Evolutionary conservation across 2,888 invertebrate species (phyloP), one percentile per base, ranked within the genome.

Genomic region (Phrixothrix hirtus): DNA sequence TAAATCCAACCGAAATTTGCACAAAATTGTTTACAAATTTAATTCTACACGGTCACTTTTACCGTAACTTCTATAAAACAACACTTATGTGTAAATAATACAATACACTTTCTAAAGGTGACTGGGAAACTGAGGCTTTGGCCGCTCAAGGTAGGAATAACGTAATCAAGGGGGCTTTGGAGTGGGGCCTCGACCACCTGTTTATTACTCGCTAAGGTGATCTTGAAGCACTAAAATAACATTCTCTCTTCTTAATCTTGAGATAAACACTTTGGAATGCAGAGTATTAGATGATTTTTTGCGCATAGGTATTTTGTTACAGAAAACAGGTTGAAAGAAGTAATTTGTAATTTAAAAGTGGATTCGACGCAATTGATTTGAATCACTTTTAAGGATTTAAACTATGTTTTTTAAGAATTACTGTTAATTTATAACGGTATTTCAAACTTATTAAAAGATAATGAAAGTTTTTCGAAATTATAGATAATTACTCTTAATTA

Each of bases 191-290:
- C 47, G 48, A 25, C 46, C 47, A 53, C 52, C 52, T 53, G 52
- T 39, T 51, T 45, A 51, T 44, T 34, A 45, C 39, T 45, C 39
- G 45, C 44, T 41, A 51, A 51, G 51, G 51, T 51, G 51, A 51
- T 51, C 51, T 44, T 45, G 45, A 51, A 32, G 39, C 35, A 50
- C 21, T 51, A 30, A 17, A 35, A 35, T 45, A 51, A 51, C 50
- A 44, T 50, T 50, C 50, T 50, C 41, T 42, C 30, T 32, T 35
- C 21, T 21, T 15, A 39, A 9, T 26, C 15, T 44, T 34, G 26
- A 26, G 10, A 31, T 45, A 51, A 51, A 44, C 50, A 38, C 36
- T 31, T 16, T 25, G 49, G 49, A 36, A 49, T 49, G 43, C 16
- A 30, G 34, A 44, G 14, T 31, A 25, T 37, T 37, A 39, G 32